Conservation (phyloP, 1,140 invertebrate species). For the Drosophila subobscura region DNA sequence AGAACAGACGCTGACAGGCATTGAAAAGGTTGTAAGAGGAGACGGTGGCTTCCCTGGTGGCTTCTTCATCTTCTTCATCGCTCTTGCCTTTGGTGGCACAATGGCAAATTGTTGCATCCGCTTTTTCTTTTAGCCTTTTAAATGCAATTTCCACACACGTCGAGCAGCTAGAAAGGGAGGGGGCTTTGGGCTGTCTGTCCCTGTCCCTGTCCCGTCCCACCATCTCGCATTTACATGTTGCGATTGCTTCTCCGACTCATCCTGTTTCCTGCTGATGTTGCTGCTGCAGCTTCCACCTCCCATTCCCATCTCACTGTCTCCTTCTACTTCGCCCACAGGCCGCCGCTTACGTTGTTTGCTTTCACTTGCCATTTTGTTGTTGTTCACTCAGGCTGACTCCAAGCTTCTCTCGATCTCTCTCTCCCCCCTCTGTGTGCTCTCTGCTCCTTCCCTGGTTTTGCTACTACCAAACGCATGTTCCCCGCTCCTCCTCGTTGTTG, state of each 20-base stretch:
- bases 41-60: not conserved
- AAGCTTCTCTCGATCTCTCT: not conserved
- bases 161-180: not conserved
- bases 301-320: not conserved
- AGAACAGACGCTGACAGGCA: slow-evolving; percentile 22
- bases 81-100: slow-evolving; percentile 18
- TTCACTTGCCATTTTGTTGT: slow-evolving; percentile 56
- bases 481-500: not conserved
- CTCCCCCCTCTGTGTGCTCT: not conserved
- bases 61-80: too few species aligned
- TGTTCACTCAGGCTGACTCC: slow-evolving; percentile 11
- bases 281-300: slow-evolving; percentile 4
- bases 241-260: slow-evolving; percentile 40
- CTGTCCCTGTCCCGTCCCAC: slow-evolving; percentile 6
- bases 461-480: not conserved
- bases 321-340: slow-evolving; percentile 6
- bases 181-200: not conserved
- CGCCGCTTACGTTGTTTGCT: slow-evolving; percentile 71
- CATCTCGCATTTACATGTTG: slow-evolving; percentile 46
- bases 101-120: slow-evolving; percentile 72
- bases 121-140: slow-evolving; percentile 72
- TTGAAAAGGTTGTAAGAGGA: not conserved
- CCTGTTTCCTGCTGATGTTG: slow-evolving; percentile 41
- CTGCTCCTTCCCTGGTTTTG: slow-evolving; percentile 11
- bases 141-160: slow-evolving; percentile 49